These are phyloP conservation scores for Pocillopora damicornis DNA, from an alignment of 64 coral and sea anemone species.

Conservation along the genomic window DNA sequence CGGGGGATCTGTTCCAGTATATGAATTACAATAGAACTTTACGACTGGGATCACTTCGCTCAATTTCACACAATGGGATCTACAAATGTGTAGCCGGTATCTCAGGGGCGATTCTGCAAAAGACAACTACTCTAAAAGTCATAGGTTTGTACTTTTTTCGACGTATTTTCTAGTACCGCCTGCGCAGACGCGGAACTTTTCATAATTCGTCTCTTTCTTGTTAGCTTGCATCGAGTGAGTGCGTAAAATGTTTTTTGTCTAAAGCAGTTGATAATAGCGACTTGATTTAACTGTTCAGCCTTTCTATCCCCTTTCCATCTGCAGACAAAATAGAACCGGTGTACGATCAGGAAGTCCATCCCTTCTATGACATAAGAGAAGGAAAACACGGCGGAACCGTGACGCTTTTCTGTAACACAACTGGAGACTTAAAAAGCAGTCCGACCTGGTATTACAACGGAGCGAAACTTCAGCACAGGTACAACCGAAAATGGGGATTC, in stretches of 20 bases:
- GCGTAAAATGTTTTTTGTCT: too few species aligned
- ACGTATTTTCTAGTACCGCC: not conserved
- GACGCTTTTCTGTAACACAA: constrained; percentile 24
- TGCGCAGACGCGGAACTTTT: too few species aligned
- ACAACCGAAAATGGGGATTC: not conserved
- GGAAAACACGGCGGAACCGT: not conserved
- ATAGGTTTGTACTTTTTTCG: not conserved
- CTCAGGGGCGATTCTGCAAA: not conserved
- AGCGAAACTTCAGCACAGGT: constrained; percentile 16
- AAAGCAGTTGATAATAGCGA: too few species aligned
- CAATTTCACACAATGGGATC: not conserved
- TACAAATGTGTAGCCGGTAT: constrained; percentile 14
- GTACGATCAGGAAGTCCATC: not conserved
- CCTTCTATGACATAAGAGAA: not conserved
- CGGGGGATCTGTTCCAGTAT: constrained; percentile 4
- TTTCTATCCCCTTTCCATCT: not conserved
- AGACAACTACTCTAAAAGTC: not conserved
- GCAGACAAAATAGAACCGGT: constrained; percentile 6
- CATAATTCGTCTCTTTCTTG: too few species aligned
- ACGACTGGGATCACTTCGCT: not conserved
- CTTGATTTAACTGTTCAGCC: not conserved
- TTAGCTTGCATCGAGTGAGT: too few species aligned
- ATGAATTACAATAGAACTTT: constrained; percentile 10
- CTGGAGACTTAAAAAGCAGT: not conserved
- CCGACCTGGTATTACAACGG: constrained; percentile 32